A percentile compares a stretch with the other conserved stretches of the same genome.
phyloP scores from a whole-genome alignment of 2,113 vertebrate species.

The Salvator merianae region DNA sequence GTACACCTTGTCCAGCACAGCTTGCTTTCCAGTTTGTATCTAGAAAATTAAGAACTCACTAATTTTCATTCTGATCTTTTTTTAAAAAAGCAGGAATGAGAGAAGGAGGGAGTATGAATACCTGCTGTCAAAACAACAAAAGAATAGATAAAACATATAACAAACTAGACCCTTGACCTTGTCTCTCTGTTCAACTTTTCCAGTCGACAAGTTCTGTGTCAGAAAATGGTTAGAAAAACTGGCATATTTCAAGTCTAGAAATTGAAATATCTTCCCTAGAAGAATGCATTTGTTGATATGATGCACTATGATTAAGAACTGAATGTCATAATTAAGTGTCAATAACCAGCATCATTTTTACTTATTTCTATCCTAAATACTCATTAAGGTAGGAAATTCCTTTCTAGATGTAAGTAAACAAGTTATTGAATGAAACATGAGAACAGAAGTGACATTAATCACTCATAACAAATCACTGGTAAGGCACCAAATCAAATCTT shows the following conservation, averaged over 20 bases:
- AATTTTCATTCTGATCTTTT: not conserved
- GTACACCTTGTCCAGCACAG: no score
- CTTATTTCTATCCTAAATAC: not conserved
- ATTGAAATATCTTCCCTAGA: not conserved
- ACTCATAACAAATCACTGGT: no score
- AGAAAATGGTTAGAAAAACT: not conserved
- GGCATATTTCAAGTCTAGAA: not conserved
- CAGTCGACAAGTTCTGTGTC: not conserved
- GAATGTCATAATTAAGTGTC: conserved; percentile 2
- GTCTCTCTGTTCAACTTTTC: not conserved
- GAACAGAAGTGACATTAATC: not conserved
- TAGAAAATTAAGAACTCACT: no score
- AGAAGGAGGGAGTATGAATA: not conserved
- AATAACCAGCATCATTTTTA: not conserved
- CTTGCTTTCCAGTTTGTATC: no score
- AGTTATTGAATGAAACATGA: not conserved
- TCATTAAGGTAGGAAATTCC: not conserved
- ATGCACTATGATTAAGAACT: not conserved
- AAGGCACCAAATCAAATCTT: no score
- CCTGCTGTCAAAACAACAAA: not conserved
- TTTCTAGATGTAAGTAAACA: not conserved
- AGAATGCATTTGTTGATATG: conserved; percentile 9
- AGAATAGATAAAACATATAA: not conserved
- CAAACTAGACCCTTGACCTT: not conserved
- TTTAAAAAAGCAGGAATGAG: not conserved